Evolutionary conservation across 2,797 vertebrate genomes (phyloP).

Genomic region (Danio choprae): DNA sequence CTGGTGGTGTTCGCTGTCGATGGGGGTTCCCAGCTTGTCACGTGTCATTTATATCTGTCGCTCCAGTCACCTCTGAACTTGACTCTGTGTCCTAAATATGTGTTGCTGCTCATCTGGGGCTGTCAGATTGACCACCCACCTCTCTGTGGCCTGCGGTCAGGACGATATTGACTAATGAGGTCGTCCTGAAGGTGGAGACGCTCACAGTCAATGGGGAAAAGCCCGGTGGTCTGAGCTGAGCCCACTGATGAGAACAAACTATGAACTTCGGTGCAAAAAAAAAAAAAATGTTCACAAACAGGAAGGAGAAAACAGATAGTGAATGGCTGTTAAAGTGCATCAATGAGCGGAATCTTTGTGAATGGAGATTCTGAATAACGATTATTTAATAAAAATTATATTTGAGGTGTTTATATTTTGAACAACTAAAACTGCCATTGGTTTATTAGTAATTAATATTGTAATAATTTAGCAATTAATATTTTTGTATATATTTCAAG

Average conservation of each 20-base stretch:
- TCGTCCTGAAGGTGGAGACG: slow-evolving; percentile 1
- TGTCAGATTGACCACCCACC: slow-evolving; percentile 45
- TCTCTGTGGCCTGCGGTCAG: slow-evolving; percentile 38
- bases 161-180: slow-evolving; percentile 35
- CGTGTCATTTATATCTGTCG: slow-evolving; percentile 25
- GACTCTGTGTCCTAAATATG: slow-evolving; percentile 52
- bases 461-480: no score
- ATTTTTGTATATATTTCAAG: no score
- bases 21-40: slow-evolving; percentile 53
- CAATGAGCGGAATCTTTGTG: not conserved
- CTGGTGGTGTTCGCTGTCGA: not conserved
- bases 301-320: not conserved
- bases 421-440: not conserved
- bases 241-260: slow-evolving; percentile 8
- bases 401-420: not conserved
- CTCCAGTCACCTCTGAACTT: slow-evolving; percentile 55
- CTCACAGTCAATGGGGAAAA: not conserved
- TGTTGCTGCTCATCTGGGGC: slow-evolving; percentile 52
- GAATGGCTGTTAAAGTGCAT: not conserved
- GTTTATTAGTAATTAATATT: not conserved
- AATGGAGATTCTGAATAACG: not conserved
- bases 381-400: not conserved
- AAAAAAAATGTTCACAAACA: not conserved
- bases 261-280: not conserved
- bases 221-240: slow-evolving; percentile 9